A percentile compares a stretch with the other conserved stretches of the same genome.
phyloP scores from a whole-genome alignment of 2,888 invertebrate genomes.

The Pristionchus fissidentatus region DNA sequence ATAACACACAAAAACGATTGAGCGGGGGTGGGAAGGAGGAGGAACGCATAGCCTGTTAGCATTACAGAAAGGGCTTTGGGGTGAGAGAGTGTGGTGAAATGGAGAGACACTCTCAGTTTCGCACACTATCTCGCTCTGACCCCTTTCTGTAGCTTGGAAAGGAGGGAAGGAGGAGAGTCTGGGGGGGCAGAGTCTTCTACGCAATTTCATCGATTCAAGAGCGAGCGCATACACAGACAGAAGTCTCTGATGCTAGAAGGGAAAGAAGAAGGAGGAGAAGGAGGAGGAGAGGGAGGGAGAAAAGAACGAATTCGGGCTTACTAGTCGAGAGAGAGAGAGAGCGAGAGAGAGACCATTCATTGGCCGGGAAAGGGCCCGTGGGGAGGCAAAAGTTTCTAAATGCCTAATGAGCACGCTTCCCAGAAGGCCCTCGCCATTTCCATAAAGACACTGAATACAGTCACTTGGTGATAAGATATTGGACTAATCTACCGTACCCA shows the following conservation, averaged over 20 bases:
- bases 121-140: no score
- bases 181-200: neutral
- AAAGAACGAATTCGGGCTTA: neutral
- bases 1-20: no score
- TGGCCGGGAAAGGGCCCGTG: neutral
- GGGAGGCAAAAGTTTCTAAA: neutral
- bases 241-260: neutral
- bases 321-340: neutral
- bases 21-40: neutral
- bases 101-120: no score
- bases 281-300: neutral
- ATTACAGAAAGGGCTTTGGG: no score
- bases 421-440: neutral
- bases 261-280: neutral
- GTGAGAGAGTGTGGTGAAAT: no score
- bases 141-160: no score
- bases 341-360: neutral
- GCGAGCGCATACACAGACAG: neutral
- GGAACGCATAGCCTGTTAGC: neutral
- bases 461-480: no score
- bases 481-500: no score
- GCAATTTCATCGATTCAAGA: conserved; percentile 15
- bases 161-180: neutral
- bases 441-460: no score
- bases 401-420: neutral